A percentile compares a stretch with the other conserved stretches of the same genome.
phyloP scores from a whole-genome alignment of 2,888 invertebrate species.

The Lasioglossum malachurum region DNA sequence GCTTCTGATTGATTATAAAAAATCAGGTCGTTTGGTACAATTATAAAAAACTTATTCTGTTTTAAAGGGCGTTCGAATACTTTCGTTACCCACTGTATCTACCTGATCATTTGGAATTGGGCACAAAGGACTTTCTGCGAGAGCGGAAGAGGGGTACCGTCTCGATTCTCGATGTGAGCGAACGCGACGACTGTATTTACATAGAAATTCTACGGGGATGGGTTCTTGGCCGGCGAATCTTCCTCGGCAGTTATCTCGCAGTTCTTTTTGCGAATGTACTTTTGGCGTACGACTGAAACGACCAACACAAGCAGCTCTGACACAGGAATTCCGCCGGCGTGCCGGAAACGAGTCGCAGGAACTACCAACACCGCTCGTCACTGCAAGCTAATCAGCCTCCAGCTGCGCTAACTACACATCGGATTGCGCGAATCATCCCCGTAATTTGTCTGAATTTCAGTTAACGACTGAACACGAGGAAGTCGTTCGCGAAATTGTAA shows the following conservation, averaged over 20 bases:
- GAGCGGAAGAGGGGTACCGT: neutral
- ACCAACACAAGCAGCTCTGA: neutral
- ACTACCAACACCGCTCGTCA: neutral
- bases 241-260: neutral
- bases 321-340: conserved; percentile 14
- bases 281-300: conserved; percentile 19
- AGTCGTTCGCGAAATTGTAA: conserved; percentile 6
- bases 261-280: conserved; percentile 30
- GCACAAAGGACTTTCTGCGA: neutral
- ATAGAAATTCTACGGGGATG: conserved; percentile 38
- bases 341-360: conserved; percentile 24
- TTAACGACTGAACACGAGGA: neutral
- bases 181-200: conserved; percentile 46
- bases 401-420: conserved; percentile 7
- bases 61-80: too few relatives aligned
- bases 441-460: conserved; percentile 21
- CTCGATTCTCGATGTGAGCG: conserved; percentile 29
- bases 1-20: too few relatives aligned
- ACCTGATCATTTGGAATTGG: neutral
- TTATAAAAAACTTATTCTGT: too few relatives aligned
- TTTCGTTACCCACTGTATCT: too few relatives aligned
- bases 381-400: conserved; percentile 26
- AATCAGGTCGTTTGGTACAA: too few relatives aligned
- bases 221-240: conserved; percentile 27
- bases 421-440: conserved; percentile 4